These are phyloP conservation scores for Auanema sp. DNA, from an alignment of 2,888 invertebrate species.

Conservation along the genomic window DNA sequence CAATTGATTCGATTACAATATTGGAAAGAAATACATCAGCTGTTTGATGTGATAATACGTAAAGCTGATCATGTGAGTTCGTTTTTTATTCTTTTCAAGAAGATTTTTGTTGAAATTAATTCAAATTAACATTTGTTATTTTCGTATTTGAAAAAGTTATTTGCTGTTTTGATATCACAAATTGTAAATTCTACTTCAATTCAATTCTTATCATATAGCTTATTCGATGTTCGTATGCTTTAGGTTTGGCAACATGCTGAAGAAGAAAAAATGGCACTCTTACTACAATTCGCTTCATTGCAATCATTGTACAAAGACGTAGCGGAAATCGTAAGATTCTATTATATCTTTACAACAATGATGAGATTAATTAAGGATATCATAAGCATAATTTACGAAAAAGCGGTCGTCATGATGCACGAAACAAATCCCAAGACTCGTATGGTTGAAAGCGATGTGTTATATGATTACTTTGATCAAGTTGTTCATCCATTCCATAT, in stretches of 20 bases:
- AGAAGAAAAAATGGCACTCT: conserved; percentile 14
- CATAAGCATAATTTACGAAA: conserved; percentile 16
- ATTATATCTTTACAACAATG: not conserved
- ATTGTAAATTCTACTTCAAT: no score
- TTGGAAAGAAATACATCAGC: conserved; percentile 7
- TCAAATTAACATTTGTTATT: conserved; percentile 1
- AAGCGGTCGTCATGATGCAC: conserved; percentile 14
- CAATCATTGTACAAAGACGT: conserved; percentile 20
- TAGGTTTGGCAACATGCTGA: conserved; percentile 18
- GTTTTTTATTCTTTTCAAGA: not conserved
- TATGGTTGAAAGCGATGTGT: conserved; percentile 10
- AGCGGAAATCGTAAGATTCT: conserved; percentile 6
- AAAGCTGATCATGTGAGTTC: conserved; percentile 7
- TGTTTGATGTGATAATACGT: not conserved
- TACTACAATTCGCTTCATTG: conserved; percentile 17
- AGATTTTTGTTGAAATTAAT: not conserved
- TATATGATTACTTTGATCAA: conserved; percentile 21
- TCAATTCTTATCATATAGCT: not conserved
- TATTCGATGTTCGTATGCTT: conserved; percentile 2
- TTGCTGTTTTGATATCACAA: no score
- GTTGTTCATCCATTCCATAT: not conserved
- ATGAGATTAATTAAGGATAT: conserved; percentile 6
- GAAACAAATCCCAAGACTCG: no score
- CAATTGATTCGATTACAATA: not conserved
- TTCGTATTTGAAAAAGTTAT: conserved; percentile 1